Evolutionary conservation across 2,797 vertebrate genomes (phyloP).

Genomic region (Picus viridis): DNA sequence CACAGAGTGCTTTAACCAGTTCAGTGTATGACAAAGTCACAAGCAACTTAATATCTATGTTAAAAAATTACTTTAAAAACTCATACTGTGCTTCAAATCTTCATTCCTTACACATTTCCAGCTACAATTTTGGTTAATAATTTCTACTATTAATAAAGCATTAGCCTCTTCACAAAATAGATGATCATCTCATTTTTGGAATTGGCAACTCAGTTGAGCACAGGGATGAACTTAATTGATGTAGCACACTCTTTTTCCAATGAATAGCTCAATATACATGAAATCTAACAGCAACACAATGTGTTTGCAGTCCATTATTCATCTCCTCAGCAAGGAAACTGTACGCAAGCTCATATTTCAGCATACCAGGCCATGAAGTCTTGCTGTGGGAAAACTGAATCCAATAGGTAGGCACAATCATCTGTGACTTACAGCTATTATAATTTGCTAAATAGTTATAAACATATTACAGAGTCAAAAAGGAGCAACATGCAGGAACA

Average conservation of each 20-base stretch:
- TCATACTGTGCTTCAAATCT: neutral
- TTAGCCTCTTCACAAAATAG: slow-evolving; percentile 23
- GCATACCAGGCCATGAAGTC: slow-evolving; percentile 49
- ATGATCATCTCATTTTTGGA: slow-evolving; percentile 42
- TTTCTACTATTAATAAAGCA: slow-evolving; percentile 44
- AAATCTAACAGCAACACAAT: slow-evolving; percentile 66
- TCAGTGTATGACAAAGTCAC: neutral
- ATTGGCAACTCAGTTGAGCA: slow-evolving; percentile 41
- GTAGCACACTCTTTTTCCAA: slow-evolving; percentile 43
- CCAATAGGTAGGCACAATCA: slow-evolving; percentile 54
- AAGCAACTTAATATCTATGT: neutral
- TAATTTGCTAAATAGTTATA: slow-evolving; percentile 51
- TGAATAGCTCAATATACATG: slow-evolving; percentile 65
- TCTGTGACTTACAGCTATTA: slow-evolving; percentile 64
- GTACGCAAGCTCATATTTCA: slow-evolving; percentile 58
- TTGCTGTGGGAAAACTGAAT: slow-evolving; percentile 68
- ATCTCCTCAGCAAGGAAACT: slow-evolving; percentile 62
- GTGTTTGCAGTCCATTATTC: slow-evolving; percentile 63
- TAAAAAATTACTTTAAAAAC: neutral
- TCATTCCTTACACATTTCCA: neutral
- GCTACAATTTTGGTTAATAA: slow-evolving; percentile 36
- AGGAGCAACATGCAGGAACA: neutral
- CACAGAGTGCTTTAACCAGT: neutral
- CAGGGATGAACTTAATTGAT: slow-evolving; percentile 60
- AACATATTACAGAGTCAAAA: slow-evolving; percentile 46